Evolutionary conservation across 2,113 vertebrate species (phyloP).

Genomic region (Callithrix jacchus): DNA sequence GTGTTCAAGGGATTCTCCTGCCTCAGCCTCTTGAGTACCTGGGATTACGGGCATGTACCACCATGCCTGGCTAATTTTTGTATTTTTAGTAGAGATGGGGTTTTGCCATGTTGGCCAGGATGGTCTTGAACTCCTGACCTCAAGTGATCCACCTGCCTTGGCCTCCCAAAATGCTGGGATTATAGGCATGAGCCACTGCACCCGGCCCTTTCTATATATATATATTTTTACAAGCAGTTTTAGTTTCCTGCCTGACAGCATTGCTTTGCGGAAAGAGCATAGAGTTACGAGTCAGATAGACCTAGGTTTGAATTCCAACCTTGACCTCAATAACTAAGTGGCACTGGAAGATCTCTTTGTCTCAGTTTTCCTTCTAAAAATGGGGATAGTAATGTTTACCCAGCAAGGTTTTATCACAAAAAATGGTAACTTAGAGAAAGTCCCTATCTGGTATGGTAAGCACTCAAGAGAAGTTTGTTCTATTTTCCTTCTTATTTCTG

Average conservation of each 20-base stretch:
- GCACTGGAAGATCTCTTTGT: neutral
- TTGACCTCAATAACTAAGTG: neutral
- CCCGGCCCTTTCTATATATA: neutral
- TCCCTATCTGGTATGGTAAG: neutral
- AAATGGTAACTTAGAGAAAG: conserved; percentile 4
- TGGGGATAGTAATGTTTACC: neutral
- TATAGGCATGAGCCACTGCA: neutral
- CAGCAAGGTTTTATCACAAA: neutral
- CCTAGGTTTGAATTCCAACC: neutral
- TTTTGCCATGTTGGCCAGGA: neutral
- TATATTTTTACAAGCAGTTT: neutral
- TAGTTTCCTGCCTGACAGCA: neutral
- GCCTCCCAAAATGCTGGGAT: neutral
- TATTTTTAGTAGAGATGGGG: neutral
- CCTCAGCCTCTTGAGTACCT: neutral
- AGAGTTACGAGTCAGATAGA: neutral
- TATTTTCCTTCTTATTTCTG: neutral
- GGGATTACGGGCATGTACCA: neutral
- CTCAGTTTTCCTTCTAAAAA: neutral
- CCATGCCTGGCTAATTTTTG: neutral
- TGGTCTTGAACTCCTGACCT: neutral
- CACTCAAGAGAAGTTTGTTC: neutral
- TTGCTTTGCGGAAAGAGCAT: neutral
- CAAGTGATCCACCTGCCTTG: neutral
- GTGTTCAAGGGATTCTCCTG: neutral